These are phyloP conservation scores for Hiodon alosoides DNA, from an alignment of 2,113 vertebrate genomes.

Conservation along the genomic window DNA sequence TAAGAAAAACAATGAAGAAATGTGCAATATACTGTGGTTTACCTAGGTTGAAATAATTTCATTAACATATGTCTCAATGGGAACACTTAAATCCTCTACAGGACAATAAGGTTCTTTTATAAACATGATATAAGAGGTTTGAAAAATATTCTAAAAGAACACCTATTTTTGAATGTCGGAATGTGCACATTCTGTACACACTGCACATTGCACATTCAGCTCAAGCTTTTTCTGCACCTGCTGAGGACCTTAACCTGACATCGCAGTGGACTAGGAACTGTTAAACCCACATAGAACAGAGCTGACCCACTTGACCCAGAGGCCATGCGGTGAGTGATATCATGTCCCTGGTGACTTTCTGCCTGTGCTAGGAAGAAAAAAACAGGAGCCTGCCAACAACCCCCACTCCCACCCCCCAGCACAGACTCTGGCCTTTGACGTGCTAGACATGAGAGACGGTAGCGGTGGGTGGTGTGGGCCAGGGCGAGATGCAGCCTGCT, in stretches of 20 bases:
- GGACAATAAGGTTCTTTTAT: conserved; percentile 47
- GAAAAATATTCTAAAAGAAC: conserved; percentile 17
- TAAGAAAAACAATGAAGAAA: not conserved
- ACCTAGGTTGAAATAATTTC: no score
- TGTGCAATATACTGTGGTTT: not conserved
- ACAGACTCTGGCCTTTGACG: no score
- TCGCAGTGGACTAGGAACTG: conserved; percentile 25
- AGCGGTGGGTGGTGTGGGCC: no score
- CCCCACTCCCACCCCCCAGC: conserved; percentile 12
- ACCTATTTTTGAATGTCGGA: conserved; percentile 38
- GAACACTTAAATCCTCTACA: conserved; percentile 30
- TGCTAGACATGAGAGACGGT: no score
- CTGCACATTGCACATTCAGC: not conserved
- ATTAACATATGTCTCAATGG: conserved; percentile 40
- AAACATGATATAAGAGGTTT: conserved; percentile 37
- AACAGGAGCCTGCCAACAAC: no score
- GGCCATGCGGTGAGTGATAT: conserved; percentile 35
- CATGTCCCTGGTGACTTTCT: no score
- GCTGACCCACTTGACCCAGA: conserved; percentile 15
- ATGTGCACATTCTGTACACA: conserved; percentile 40
- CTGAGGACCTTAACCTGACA: conserved; percentile 35
- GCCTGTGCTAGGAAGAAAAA: no score
- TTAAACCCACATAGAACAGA: conserved; percentile 38
- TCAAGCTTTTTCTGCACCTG: conserved; percentile 46
- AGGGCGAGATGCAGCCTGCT: no score